These are phyloP conservation scores for Meta bourneti DNA, from an alignment of 2,888 invertebrate species.

Conservation along the genomic window DNA sequence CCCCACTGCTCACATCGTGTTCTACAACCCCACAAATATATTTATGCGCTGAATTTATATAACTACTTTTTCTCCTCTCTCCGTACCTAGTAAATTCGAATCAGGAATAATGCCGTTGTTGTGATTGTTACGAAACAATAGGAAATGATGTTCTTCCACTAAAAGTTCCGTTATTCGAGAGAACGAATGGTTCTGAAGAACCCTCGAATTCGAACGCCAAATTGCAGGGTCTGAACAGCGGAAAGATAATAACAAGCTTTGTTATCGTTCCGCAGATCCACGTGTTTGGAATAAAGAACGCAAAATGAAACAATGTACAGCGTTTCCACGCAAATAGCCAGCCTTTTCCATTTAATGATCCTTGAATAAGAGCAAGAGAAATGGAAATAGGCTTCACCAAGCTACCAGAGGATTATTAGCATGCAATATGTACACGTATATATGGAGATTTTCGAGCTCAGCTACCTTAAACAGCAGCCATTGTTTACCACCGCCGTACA, in stretches of 20 bases:
- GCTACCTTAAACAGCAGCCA: not conserved
- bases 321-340: constrained; percentile 2
- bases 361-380: constrained; percentile 3
- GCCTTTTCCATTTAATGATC: constrained; percentile 27
- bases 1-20: not conserved
- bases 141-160: not conserved
- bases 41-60: not conserved
- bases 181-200: not conserved
- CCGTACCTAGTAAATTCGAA: not conserved
- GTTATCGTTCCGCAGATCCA: not conserved
- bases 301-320: constrained; percentile 41
- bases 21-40: not conserved
- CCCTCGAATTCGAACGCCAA: constrained; percentile 11
- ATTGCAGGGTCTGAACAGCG: not conserved
- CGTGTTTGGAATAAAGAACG: constrained; percentile 11
- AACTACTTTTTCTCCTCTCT: not conserved
- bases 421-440: not conserved
- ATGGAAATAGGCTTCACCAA: constrained; percentile 16
- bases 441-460: not conserved
- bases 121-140: not conserved
- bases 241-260: constrained; percentile 2
- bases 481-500: not conserved
- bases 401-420: constrained; percentile 15
- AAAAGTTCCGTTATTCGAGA: not conserved
- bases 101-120: not conserved